phyloP scores from a whole-genome alignment of 2,797 vertebrate genomes.

The Coendou prehensilis region DNA sequence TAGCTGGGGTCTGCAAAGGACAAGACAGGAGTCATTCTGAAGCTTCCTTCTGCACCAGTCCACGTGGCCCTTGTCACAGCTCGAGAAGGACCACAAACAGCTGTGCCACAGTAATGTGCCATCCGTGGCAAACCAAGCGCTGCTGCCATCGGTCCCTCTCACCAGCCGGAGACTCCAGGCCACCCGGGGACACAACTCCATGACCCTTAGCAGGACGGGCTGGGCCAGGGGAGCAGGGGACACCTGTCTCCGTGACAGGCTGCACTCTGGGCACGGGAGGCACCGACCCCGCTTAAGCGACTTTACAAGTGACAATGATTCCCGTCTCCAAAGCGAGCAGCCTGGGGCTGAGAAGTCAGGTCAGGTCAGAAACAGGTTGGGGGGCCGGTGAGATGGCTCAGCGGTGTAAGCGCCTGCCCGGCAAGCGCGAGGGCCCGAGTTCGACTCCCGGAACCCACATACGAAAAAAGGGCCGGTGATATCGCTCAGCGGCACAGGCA shows the following conservation, averaged over 20 bases:
- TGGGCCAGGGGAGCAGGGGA: fast-evolving
- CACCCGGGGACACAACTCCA: not conserved
- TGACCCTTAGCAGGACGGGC: fast-evolving
- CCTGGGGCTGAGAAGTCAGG: fast-evolving
- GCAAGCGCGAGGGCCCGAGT: too few relatives aligned
- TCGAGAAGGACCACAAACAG: not conserved
- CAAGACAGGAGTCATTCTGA: not conserved
- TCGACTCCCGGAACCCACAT: too few relatives aligned
- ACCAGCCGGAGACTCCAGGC: not conserved
- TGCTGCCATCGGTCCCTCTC: not conserved
- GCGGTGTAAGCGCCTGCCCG: too few relatives aligned
- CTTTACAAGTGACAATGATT: not conserved
- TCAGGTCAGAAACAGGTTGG: fast-evolving
- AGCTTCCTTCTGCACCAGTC: not conserved
- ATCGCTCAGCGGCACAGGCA: too few relatives aligned
- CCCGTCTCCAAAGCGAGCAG: not conserved
- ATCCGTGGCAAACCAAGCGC: not conserved
- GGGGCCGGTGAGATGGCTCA: too few relatives aligned
- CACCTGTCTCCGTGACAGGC: not conserved
- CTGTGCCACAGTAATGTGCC: fast-evolving
- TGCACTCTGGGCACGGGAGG: not conserved
- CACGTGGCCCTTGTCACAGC: fast-evolving
- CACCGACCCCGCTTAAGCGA: not conserved
- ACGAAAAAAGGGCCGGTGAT: too few relatives aligned
- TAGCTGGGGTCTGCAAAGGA: slow-evolving; percentile 84